Conservation (phyloP, 2,797 vertebrate genomes). For the Hozukius guyotensis region DNA sequence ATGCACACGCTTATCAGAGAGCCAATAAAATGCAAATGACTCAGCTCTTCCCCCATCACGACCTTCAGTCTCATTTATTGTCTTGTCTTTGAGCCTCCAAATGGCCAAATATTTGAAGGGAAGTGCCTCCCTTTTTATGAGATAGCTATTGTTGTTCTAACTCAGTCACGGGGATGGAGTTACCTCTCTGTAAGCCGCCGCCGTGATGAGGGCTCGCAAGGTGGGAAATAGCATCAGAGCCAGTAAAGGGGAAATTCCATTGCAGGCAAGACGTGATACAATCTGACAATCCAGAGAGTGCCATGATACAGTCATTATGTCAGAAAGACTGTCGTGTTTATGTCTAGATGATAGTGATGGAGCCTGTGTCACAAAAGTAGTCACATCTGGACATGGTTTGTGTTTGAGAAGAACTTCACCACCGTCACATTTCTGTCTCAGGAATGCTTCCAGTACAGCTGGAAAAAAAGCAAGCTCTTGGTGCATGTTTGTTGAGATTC, state of each 20-base stretch:
- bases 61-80: constrained; percentile 47
- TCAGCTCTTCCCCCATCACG: constrained; percentile 3
- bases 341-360: constrained; percentile 9
- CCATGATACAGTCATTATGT: constrained; percentile 30
- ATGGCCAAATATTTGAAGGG: constrained; percentile 69
- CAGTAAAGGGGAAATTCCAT: constrained; percentile 59
- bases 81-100: constrained; percentile 63
- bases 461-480: background rate
- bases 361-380: constrained; percentile 3
- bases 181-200: constrained; percentile 57
- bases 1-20: constrained; percentile 48
- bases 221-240: constrained; percentile 60
- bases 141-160: constrained; percentile 78
- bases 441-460: background rate
- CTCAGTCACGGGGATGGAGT: constrained; percentile 75
- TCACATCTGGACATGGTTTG: constrained; percentile 39
- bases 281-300: constrained; percentile 48
- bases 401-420: constrained; percentile 1
- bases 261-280: constrained; percentile 53
- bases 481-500: background rate
- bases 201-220: constrained; percentile 51
- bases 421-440: background rate
- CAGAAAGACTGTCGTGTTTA: constrained; percentile 26
- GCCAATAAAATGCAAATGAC: constrained; percentile 62
- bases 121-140: constrained; percentile 69